Conservation (phyloP, 2,113 vertebrate genomes). For the Numenius arquata region DNA sequence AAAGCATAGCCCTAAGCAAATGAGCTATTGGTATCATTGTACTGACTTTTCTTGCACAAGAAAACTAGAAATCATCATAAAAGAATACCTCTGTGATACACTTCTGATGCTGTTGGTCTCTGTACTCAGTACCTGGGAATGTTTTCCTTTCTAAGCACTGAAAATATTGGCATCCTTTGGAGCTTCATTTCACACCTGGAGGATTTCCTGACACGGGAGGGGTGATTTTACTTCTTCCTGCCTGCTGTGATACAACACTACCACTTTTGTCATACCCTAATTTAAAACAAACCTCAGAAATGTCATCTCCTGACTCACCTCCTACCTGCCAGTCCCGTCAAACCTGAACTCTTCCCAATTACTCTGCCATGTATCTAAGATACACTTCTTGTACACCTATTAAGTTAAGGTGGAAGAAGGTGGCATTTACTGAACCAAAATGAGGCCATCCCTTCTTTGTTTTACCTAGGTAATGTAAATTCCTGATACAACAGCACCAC, state of each 20-base stretch:
- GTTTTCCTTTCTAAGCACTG: not conserved
- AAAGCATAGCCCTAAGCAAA: not conserved
- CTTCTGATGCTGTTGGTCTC: not conserved
- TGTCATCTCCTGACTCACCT: not conserved
- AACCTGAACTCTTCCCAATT: not conserved
- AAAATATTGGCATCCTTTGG: not conserved
- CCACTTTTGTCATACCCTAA: not conserved
- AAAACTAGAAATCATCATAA: not conserved
- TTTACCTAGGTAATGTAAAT: not conserved
- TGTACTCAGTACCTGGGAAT: not conserved
- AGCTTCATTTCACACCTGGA: not conserved
- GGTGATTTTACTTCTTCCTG: conserved; percentile 18
- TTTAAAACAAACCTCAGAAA: conserved; percentile 35
- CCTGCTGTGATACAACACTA: not conserved
- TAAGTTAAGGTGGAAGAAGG: not conserved
- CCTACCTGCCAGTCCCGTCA: not conserved
- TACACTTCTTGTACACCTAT: not conserved
- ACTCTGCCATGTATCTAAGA: not conserved
- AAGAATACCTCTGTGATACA: not conserved
- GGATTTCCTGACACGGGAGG: conserved; percentile 19
- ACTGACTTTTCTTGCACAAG: not conserved
- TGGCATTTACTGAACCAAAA: not conserved
- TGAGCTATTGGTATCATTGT: not conserved
- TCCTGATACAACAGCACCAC: rapidly evolving
- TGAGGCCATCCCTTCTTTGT: not conserved